Evolutionary conservation across 2,113 vertebrate genomes (phyloP).

Genomic region (Albula goreensis): DNA sequence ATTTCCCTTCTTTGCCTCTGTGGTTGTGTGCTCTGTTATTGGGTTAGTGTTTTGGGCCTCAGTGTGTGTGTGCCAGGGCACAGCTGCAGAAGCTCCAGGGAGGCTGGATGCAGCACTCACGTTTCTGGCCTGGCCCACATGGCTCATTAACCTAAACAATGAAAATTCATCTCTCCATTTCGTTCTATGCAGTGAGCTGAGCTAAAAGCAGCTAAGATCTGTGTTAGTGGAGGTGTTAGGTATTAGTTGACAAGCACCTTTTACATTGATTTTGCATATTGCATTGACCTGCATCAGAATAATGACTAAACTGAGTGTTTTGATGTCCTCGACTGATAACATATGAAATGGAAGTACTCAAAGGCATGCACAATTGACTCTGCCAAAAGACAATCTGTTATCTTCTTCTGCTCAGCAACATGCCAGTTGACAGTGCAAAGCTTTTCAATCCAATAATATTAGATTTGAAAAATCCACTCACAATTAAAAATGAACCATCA

Average conservation of each 20-base stretch:
- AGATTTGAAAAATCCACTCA: not conserved
- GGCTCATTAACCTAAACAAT: constrained; percentile 31
- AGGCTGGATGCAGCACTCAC: not conserved
- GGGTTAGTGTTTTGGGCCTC: not conserved
- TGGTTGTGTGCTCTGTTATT: not conserved
- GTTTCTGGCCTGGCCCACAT: constrained; percentile 10
- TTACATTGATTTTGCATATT: constrained; percentile 27
- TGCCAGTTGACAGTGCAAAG: constrained; percentile 12
- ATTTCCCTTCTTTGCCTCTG: not conserved
- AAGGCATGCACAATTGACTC: constrained; percentile 30
- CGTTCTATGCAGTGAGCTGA: not conserved
- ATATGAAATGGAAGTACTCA: constrained; percentile 43
- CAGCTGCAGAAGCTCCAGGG: constrained; percentile 18
- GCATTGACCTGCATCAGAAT: not conserved
- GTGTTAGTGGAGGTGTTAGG: not conserved
- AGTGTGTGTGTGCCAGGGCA: constrained; percentile 9
- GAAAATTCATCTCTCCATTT: constrained; percentile 24
- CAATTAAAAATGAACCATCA: not conserved
- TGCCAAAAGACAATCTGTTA: constrained; percentile 47
- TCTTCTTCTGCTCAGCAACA: constrained; percentile 26
- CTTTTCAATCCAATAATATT: not conserved
- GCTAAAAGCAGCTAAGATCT: not conserved
- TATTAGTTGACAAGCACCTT: constrained; percentile 14
- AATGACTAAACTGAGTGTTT: constrained; percentile 41
- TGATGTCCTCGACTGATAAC: constrained; percentile 40